A percentile compares a stretch with the other conserved stretches of the same genome.
Evolutionary conservation across 2,888 invertebrate genomes (phyloP).

Genomic region (Aleiodes leptofemur): DNA sequence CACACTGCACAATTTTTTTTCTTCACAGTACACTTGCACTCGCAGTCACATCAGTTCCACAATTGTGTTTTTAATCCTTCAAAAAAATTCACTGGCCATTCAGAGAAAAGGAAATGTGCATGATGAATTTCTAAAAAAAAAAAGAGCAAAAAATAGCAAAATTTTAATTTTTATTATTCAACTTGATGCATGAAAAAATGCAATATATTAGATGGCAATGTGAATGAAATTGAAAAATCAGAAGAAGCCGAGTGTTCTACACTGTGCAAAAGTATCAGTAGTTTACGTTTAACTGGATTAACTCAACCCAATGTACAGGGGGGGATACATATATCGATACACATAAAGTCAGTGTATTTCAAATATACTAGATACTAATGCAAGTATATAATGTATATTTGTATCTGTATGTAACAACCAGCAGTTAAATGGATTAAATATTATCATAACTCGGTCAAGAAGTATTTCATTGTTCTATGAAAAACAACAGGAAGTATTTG

Average conservation of each 20-base stretch:
- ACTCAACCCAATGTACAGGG: conserved; percentile 55
- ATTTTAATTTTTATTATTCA: background rate
- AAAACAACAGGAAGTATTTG: background rate
- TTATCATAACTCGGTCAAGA: conserved; percentile 65
- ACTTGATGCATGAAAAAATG: too few relatives aligned
- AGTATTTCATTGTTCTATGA: conserved; percentile 21
- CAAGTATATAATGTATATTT: conserved; percentile 6
- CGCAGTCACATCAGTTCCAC: too few relatives aligned
- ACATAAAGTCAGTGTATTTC: conserved; percentile 34
- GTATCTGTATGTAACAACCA: background rate
- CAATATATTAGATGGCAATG: background rate
- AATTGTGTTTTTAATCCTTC: too few relatives aligned
- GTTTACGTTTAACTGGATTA: conserved; percentile 68
- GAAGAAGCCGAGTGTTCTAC: conserved; percentile 42
- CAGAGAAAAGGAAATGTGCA: conserved; percentile 14
- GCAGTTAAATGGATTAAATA: conserved; percentile 68
- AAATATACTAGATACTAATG: too few relatives aligned
- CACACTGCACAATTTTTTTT: too few relatives aligned
- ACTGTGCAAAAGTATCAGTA: conserved; percentile 53
- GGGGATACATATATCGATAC: conserved; percentile 57
- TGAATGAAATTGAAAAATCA: background rate
- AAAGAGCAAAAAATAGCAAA: background rate
- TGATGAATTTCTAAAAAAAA: background rate
- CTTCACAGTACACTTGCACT: conserved; percentile 17
- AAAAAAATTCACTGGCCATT: conserved; percentile 5